Evolutionary conservation across 2,113 vertebrate species (phyloP).

Genomic region (Sitta europaea): DNA sequence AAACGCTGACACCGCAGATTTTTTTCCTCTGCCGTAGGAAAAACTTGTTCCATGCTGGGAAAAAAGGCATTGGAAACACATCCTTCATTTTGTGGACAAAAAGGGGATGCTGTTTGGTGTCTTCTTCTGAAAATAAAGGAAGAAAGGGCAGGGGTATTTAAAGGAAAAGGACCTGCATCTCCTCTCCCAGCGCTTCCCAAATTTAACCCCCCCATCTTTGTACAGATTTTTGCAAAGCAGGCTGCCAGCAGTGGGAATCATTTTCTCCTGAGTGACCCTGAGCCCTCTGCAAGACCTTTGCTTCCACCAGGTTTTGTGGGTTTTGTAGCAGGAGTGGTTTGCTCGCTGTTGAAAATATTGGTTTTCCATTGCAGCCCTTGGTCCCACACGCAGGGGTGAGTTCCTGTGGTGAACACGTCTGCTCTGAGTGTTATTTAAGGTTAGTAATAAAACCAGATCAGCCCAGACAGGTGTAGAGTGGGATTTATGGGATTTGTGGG

Average conservation of each 20-base stretch:
- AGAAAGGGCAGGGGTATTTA: neutral
- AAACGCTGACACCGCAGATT: neutral
- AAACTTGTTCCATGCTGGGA: neutral
- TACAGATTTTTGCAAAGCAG: neutral
- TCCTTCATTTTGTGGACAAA: neutral
- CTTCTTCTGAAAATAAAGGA: neutral
- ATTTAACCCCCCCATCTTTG: neutral
- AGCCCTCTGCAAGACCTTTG: neutral
- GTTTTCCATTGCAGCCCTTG: neutral
- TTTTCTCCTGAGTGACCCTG: neutral
- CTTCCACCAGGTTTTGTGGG: neutral
- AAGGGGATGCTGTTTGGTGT: neutral
- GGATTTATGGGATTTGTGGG: neutral
- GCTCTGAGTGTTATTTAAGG: neutral
- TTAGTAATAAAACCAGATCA: neutral
- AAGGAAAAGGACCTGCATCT: neutral
- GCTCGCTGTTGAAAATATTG: neutral
- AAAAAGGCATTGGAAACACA: neutral
- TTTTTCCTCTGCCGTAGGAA: neutral
- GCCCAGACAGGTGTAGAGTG: neutral
- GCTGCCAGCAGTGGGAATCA: neutral
- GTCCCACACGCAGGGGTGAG: neutral
- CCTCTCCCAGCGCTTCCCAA: neutral
- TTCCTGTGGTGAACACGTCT: neutral
- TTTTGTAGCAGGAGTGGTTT: neutral